Evolutionary conservation across 2,888 invertebrate genomes (phyloP).

Genomic region (Alviniconcha strummeri): DNA sequence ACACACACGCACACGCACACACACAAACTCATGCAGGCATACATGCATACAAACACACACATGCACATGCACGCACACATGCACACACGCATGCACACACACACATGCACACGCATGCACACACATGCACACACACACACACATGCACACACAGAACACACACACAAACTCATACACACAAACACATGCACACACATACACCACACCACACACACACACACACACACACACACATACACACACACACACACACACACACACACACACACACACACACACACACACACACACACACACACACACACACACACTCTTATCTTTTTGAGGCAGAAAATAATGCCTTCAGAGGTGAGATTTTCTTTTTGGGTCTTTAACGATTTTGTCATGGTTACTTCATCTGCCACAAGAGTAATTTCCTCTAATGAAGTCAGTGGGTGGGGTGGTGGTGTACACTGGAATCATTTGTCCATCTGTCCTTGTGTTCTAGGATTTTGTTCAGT

Average conservation of each 20-base stretch:
- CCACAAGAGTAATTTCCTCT: too few relatives aligned
- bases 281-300: not conserved
- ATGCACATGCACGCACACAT: not conserved
- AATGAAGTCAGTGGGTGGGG: too few relatives aligned
- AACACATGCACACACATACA: too few relatives aligned
- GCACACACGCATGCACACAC: constrained; percentile 3
- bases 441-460: too few relatives aligned
- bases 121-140: not conserved
- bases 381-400: not conserved
- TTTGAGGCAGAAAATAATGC: not conserved
- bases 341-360: not conserved
- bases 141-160: not conserved
- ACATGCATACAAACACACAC: not conserved
- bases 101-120: not conserved
- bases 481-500: too few relatives aligned
- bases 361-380: not conserved
- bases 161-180: not conserved
- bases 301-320: not conserved
- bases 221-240: not conserved
- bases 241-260: not conserved
- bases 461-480: too few relatives aligned
- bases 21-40: not conserved
- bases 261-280: not conserved
- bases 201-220: not conserved
- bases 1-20: not conserved